These are phyloP conservation scores for Reticulitermes speratus DNA, from an alignment of 1,140 invertebrate genomes.

Conservation along the genomic window DNA sequence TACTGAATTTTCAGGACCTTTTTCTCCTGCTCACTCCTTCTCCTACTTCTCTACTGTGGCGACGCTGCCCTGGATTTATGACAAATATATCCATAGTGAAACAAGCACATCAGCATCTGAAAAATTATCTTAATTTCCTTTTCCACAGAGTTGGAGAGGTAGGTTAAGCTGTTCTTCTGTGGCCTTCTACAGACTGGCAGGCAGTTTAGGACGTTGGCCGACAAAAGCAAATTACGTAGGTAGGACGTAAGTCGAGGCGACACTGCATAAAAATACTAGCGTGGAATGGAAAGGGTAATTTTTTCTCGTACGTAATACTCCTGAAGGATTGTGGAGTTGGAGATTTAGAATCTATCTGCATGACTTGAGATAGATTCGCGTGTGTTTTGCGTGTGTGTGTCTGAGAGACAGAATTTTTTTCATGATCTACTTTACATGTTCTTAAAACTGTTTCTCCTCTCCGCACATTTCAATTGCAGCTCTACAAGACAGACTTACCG, in stretches of 20 bases:
- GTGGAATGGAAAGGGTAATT: neutral
- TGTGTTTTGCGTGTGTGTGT: too few relatives aligned
- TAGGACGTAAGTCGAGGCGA: neutral
- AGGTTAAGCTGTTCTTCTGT: neutral
- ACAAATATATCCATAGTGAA: neutral
- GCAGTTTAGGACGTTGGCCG: neutral
- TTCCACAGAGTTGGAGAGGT: conserved; percentile 28
- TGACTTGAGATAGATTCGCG: neutral
- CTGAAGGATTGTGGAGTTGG: neutral
- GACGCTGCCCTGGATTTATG: conserved; percentile 22
- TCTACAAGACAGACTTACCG: too few relatives aligned
- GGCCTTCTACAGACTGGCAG: neutral
- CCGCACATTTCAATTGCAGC: neutral
- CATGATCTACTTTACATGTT: neutral
- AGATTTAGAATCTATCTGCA: neutral
- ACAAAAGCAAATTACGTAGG: neutral
- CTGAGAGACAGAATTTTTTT: neutral
- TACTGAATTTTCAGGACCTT: conserved; percentile 35
- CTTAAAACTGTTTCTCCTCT: neutral
- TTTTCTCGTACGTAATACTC: conserved; percentile 7
- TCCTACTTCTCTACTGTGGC: neutral
- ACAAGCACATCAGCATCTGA: conserved; percentile 23
- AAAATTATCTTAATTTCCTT: conserved; percentile 32
- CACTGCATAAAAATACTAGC: neutral
- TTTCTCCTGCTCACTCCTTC: neutral